Base-by-base conservation (phyloP, 2,113 vertebrate species). In the Rhombomys opimus region DNA sequence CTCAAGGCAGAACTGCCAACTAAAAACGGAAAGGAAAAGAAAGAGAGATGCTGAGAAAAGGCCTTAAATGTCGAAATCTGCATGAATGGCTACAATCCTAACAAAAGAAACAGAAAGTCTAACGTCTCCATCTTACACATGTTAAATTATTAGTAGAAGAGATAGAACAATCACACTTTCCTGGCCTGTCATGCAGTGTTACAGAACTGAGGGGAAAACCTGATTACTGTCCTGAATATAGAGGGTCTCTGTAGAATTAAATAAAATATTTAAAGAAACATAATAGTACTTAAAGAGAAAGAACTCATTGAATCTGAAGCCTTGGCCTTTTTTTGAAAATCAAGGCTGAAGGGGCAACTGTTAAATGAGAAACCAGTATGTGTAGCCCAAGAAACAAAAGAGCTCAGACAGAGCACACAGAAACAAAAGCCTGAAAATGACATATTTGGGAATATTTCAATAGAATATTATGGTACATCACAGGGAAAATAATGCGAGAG, bases 221-320 rank as follows among this genome's bases (percentile, higher is more conserved):
- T 65, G 15, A 23, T 25, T 68, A 80, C 9, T 13, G 35, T 72
- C 13, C 86, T 23, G 38, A 30, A 59, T 4, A 11, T 11, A 5
- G 32, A 85, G 6, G 32, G 20, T 94, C 73, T 59, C 67, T 68
- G 20, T 11, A n/a, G 18, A 73, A 87, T 84, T 90, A 89, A 94
- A 52, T 12, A 93, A 78, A 89, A 57, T 61, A 10, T 54, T 30
- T 3, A 50, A 65, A 38, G 7, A 86, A 89, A 63, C 17, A 54
- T 0, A 30, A 25, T 14, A 22, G 5, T 8, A 11, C 2, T 25
- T 12, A 86, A 7, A 68, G 2, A 87, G 35, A 84, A 91, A 46
- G 30, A 91, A 76, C 5, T 25, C 22, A 76, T 12, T 57, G 50
- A 13, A 10, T 8, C 11, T 4, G 38, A 68, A 84, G 22, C 38